Conservation (phyloP, 2,797 vertebrate genomes). For the Alcedo quadribrachys region DNA sequence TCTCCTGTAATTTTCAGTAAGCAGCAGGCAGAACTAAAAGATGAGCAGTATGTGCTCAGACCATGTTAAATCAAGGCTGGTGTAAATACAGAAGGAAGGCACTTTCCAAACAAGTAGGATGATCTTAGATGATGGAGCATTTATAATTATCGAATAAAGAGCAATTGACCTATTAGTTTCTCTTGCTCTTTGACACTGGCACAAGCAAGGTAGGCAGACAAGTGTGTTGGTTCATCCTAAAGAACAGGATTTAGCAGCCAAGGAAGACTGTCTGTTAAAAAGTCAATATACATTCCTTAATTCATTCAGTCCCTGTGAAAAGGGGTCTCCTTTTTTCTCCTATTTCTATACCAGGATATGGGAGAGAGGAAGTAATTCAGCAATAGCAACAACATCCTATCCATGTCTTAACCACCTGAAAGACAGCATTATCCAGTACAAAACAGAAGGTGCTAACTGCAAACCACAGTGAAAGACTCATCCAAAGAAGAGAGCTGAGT, state of each 20-base stretch:
- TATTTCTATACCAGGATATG: neutral
- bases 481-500: neutral
- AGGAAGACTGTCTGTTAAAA: neutral
- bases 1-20: neutral
- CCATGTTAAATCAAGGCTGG: neutral
- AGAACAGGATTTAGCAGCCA: neutral
- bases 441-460: neutral
- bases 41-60: neutral
- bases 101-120: neutral
- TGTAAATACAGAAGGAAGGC: neutral
- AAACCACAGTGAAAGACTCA: neutral
- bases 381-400: neutral
- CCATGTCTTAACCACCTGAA: neutral
- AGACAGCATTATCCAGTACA: neutral
- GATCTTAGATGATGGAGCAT: neutral
- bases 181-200: neutral
- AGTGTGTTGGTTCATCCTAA: neutral
- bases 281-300: neutral
- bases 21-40: neutral
- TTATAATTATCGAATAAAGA: neutral
- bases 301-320: neutral
- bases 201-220: neutral
- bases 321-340: neutral
- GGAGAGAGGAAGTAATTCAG: neutral
- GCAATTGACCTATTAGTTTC: neutral